Conservation (phyloP, 2,888 invertebrate genomes). For the Mantis religiosa region DNA sequence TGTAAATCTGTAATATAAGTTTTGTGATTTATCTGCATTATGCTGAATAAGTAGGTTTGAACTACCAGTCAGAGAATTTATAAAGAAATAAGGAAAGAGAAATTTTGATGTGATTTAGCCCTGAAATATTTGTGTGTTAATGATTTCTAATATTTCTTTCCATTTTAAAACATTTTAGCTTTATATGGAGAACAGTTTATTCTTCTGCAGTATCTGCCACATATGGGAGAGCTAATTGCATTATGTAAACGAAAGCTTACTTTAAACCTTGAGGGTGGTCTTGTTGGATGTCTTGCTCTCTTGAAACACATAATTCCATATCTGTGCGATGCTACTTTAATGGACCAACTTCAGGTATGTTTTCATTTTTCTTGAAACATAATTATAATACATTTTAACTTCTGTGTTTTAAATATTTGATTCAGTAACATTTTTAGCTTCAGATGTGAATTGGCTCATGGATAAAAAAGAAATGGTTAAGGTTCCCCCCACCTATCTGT, state of each 20-base stretch:
- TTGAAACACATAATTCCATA: conserved; percentile 76
- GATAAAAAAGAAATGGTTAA: too few species aligned
- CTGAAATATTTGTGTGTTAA: background rate
- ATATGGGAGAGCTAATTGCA: conserved; percentile 79
- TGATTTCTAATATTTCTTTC: background rate
- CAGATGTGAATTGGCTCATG: background rate
- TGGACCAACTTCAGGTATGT: conserved; percentile 66
- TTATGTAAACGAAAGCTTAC: conserved; percentile 78
- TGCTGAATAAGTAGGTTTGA: too few species aligned
- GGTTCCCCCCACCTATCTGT: too few species aligned
- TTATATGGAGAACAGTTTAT: conserved; percentile 86
- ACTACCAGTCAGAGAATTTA: too few species aligned
- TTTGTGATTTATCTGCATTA: too few species aligned
- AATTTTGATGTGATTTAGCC: too few species aligned
- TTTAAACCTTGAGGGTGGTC: conserved; percentile 79
- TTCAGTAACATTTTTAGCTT: background rate
- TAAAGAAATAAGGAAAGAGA: too few species aligned
- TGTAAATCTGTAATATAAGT: too few species aligned
- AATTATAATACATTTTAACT: background rate
- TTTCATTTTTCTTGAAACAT: background rate
- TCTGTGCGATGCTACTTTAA: conserved; percentile 76
- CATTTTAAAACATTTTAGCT: conserved; percentile 45
- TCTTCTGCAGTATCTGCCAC: conserved; percentile 83
- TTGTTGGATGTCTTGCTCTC: conserved; percentile 78
- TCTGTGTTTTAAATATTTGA: too few species aligned